Percentiles rank a stretch among this genome's conserved stretches.
These are phyloP conservation scores for Phaonia tiefii DNA, from an alignment of 2,888 invertebrate species.

Conservation along the genomic window DNA sequence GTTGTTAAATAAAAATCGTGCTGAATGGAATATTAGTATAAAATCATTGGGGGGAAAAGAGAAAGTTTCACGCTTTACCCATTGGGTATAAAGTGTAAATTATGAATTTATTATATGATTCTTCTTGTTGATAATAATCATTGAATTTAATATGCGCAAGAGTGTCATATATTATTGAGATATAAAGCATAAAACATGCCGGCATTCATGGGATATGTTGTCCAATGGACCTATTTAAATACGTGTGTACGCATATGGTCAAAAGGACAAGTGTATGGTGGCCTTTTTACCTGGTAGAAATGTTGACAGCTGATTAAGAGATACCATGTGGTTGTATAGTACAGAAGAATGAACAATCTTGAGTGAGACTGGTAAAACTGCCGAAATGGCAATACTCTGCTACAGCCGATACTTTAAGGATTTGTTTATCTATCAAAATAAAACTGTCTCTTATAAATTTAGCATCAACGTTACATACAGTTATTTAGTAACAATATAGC, in stretches of 20 bases:
- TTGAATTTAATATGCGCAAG: not conserved
- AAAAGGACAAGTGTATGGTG: not conserved
- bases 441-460: too few species aligned
- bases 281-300: too few species aligned
- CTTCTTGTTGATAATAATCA: conserved; percentile 8
- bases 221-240: not conserved
- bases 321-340: too few species aligned
- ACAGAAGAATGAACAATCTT: too few species aligned
- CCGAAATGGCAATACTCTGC: too few species aligned
- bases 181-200: not conserved
- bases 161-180: not conserved
- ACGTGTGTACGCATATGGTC: too few species aligned
- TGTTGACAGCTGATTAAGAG: too few species aligned
- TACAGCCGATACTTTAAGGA: too few species aligned
- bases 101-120: not conserved
- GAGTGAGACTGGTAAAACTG: too few species aligned
- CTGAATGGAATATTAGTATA: conserved; percentile 29
- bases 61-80: conserved; percentile 13
- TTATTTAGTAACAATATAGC: too few species aligned
- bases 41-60: not conserved
- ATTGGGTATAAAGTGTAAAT: not conserved
- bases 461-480: too few species aligned
- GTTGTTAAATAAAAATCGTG: conserved; percentile 50
- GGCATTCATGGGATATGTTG: not conserved
- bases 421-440: too few species aligned